Conservation (phyloP, 2,797 vertebrate species). For the Epinephelus coioides region DNA sequence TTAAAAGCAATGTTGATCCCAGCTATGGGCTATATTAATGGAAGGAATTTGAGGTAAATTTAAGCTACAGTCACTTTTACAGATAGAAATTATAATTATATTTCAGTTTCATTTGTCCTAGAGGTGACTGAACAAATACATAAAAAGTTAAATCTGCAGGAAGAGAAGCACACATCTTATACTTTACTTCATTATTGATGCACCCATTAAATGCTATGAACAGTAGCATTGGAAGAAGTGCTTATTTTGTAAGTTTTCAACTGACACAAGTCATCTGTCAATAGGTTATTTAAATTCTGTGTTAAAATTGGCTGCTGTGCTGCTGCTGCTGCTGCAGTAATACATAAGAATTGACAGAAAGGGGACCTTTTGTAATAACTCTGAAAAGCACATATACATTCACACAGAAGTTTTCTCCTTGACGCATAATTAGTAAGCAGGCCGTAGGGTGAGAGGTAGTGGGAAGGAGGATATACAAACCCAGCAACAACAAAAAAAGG, state of each 20-base stretch:
- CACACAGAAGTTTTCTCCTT: background rate
- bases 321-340: background rate
- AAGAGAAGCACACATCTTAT: constrained; percentile 2
- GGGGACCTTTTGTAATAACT: constrained; percentile 4
- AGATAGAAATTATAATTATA: background rate
- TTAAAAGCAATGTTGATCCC: constrained; percentile 44
- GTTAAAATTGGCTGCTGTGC: background rate
- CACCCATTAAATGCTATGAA: background rate
- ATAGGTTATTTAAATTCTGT: constrained; percentile 5
- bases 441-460: background rate
- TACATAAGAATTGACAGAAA: background rate
- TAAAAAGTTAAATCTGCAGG: background rate
- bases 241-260: constrained; percentile 22
- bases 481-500: background rate
- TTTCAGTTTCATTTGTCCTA: constrained; percentile 2
- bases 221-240: background rate
- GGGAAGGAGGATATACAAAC: constrained; percentile 12
- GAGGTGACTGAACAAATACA: background rate
- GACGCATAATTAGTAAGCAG: constrained; percentile 20
- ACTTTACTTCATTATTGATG: constrained; percentile 3
- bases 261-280: constrained; percentile 8
- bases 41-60: constrained; percentile 13
- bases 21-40: constrained; percentile 14
- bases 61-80: constrained; percentile 6
- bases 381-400: background rate